A percentile compares a stretch with the other conserved stretches of the same genome.
Evolutionary conservation across 2,113 vertebrate species (phyloP).

Genomic region (Percina caprodes): DNA sequence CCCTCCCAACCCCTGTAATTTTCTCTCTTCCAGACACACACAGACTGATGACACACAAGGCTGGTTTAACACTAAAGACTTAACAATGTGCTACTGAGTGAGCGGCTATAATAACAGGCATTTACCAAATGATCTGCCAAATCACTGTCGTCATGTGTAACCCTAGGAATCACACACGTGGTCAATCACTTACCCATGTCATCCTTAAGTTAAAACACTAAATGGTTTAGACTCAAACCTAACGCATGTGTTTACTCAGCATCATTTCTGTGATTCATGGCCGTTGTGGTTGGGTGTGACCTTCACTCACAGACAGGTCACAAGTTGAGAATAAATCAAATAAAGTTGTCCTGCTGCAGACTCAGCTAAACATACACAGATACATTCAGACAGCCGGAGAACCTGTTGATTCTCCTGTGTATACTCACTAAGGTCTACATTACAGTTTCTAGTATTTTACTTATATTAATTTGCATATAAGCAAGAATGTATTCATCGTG

Average conservation of each 20-base stretch:
- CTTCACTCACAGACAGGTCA: conserved; percentile 62
- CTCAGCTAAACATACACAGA: conserved; percentile 42
- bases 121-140: conserved; percentile 62
- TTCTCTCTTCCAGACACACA: conserved; percentile 64
- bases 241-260: conserved; percentile 30
- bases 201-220: not conserved
- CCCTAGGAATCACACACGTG: not conserved
- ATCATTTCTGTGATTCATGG: conserved; percentile 44
- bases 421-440: not conserved
- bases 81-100: conserved; percentile 71
- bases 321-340: conserved; percentile 33
- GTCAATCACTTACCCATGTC: not conserved
- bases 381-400: conserved; percentile 25
- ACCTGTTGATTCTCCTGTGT: not conserved
- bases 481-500: not conserved
- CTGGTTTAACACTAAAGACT: conserved; percentile 62
- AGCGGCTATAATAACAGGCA: conserved; percentile 66
- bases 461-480: not conserved
- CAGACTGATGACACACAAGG: conserved; percentile 62
- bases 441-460: not conserved
- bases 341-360: conserved; percentile 46
- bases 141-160: conserved; percentile 47
- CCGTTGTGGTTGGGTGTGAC: conserved; percentile 3
- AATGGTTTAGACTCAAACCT: conserved; percentile 1
- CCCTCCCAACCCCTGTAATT: conserved; percentile 73